Evolutionary conservation across 2,888 invertebrate genomes (phyloP).

Genomic region (Smittia sp.): DNA sequence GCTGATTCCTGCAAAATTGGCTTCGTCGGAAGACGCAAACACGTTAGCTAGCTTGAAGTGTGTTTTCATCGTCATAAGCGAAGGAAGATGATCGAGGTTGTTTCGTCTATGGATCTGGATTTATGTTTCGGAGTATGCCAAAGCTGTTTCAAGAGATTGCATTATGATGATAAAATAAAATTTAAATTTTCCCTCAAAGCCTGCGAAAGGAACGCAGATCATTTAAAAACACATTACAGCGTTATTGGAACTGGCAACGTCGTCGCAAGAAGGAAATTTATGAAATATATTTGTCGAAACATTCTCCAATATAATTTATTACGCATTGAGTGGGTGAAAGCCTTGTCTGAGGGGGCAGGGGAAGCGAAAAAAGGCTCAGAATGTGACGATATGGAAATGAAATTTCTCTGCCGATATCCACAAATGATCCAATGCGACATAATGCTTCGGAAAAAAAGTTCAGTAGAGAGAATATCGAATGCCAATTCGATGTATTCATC

Average conservation of each 20-base stretch:
- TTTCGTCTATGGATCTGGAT: not conserved
- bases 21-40: too few relatives aligned
- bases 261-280: not conserved
- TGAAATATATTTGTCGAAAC: conserved; percentile 11
- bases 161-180: conserved; percentile 17
- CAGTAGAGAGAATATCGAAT: not conserved
- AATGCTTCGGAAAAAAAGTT: not conserved
- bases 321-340: not conserved
- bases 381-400: not conserved
- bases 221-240: conserved; percentile 34
- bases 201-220: conserved; percentile 7
- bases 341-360: not conserved
- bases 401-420: not conserved
- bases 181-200: conserved; percentile 13
- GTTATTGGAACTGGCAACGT: conserved; percentile 18
- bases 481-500: not conserved
- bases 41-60: too few relatives aligned
- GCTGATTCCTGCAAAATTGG: too few relatives aligned
- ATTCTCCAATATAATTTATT: not conserved
- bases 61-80: too few relatives aligned
- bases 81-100: too few relatives aligned
- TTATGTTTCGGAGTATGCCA: not conserved
- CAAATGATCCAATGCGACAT: conserved; percentile 5
- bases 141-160: conserved; percentile 4
- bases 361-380: not conserved